Conservation (phyloP, 92 coral and sea anemone species). For the Porites lobata region DNA sequence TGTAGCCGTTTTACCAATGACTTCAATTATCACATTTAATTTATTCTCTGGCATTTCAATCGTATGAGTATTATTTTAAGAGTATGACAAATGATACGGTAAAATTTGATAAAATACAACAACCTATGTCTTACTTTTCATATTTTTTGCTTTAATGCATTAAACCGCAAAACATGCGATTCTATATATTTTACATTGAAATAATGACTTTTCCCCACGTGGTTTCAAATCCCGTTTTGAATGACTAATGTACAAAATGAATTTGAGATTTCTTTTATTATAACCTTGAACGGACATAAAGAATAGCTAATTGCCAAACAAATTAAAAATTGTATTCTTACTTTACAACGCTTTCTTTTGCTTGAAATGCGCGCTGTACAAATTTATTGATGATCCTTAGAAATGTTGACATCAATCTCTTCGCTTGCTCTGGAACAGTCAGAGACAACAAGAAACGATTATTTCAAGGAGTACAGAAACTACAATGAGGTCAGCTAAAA, state of each 20-base stretch:
- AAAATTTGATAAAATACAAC: not conserved
- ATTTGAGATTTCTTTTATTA: constrained; percentile 39
- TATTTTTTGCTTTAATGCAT: not conserved
- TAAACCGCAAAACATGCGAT: not conserved
- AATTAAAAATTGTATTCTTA: constrained; percentile 27
- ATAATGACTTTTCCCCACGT: constrained; percentile 30
- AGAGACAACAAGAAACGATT: not conserved
- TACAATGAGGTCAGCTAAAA: not conserved
- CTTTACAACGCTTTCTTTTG: not conserved
- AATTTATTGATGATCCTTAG: not conserved
- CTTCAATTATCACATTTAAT: not conserved
- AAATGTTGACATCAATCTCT: not conserved
- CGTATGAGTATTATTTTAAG: not conserved
- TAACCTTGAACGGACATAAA: constrained; percentile 16
- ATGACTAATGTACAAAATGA: constrained; percentile 22
- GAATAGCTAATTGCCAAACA: constrained; percentile 52
- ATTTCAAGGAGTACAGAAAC: not conserved
- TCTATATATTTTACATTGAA: not conserved
- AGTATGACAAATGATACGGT: not conserved
- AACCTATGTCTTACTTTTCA: not conserved
- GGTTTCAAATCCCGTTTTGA: constrained; percentile 15
- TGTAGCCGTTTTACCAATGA: not conserved
- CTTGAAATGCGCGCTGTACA: not conserved
- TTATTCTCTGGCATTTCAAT: not conserved
- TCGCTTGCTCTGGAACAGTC: not conserved